Conservation (phyloP, 92 coral and sea anemone species). For the Palythoa grandis region DNA sequence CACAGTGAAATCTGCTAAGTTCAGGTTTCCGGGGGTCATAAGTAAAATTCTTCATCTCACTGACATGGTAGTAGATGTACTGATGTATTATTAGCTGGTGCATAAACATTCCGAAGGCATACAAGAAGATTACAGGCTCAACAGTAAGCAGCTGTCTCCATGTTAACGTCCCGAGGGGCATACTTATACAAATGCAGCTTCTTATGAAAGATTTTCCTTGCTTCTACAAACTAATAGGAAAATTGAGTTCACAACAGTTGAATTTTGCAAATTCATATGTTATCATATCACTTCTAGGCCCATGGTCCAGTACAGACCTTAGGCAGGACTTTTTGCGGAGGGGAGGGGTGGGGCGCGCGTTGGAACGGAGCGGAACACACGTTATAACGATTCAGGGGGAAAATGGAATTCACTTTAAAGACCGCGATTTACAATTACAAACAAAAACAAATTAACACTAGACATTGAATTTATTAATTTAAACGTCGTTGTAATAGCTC, state of each 20-base stretch:
- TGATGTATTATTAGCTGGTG: conserved; percentile 66
- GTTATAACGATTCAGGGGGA: no score
- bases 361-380: no score
- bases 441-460: no score
- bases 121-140: conserved; percentile 81
- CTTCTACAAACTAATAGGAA: background rate
- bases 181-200: background rate
- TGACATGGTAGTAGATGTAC: conserved; percentile 61
- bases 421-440: no score
- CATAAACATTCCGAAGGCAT: conserved; percentile 78
- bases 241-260: background rate
- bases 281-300: no score
- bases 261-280: no score
- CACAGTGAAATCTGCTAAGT: conserved; percentile 29
- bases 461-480: no score
- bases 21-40: conserved; percentile 42
- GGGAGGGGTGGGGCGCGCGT: no score
- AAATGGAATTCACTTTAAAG: no score
- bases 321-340: no score
- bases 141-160: conserved; percentile 70
- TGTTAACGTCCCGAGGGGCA: conserved; percentile 35
- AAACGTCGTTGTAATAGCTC: no score
- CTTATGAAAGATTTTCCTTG: background rate
- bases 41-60: conserved; percentile 70
- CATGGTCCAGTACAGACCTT: no score